A percentile compares a stretch with the other conserved stretches of the same genome.
Evolutionary conservation across 2,113 vertebrate genomes (phyloP).

Genomic region (Barnardius zonarius): DNA sequence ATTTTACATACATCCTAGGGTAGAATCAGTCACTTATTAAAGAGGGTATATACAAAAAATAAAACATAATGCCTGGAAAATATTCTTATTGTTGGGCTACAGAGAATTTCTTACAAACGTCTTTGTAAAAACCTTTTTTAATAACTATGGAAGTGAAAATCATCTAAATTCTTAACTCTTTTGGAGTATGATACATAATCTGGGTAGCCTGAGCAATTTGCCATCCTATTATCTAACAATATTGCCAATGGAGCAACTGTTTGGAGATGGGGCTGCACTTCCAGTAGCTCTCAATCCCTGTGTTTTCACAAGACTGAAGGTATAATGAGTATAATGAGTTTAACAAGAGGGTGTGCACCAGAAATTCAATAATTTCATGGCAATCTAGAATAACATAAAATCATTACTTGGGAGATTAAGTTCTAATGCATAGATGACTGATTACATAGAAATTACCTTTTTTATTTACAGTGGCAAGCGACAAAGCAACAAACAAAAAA

Average conservation of each 20-base stretch:
- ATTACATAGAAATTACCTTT: background rate
- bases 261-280: background rate
- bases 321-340: background rate
- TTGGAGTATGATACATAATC: background rate
- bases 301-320: background rate
- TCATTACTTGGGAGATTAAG: background rate
- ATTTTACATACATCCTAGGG: background rate
- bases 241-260: background rate
- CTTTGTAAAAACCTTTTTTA: background rate
- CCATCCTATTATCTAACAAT: background rate
- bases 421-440: background rate
- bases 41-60: background rate
- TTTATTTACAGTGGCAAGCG: background rate
- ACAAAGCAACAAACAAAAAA: background rate
- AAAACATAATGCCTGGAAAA: background rate
- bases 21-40: background rate
- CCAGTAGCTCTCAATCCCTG: background rate
- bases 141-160: background rate
- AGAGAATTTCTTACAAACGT: background rate
- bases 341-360: background rate
- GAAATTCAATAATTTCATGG: background rate
- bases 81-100: background rate
- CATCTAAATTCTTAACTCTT: background rate
- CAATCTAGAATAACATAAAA: background rate
- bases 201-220: background rate